These are phyloP conservation scores for Drosophila imparisetae DNA, from an alignment of 2,888 invertebrate genomes.

Conservation along the genomic window DNA sequence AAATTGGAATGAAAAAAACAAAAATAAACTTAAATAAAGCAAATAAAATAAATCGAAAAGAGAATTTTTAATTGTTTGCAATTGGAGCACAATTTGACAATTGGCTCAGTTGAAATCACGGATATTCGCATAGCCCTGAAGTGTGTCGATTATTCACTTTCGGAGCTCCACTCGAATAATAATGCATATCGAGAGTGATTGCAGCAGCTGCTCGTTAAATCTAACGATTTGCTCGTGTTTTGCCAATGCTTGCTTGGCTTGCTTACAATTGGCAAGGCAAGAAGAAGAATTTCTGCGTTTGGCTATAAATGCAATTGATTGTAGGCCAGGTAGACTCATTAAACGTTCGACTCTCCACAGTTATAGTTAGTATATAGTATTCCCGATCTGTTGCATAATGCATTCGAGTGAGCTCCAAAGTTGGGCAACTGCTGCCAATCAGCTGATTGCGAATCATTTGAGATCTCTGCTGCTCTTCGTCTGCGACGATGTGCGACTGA, in stretches of 20 bases:
- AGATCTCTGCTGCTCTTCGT: constrained; percentile 34
- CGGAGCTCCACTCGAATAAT: not conserved
- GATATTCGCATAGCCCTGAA: not conserved
- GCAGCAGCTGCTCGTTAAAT: constrained; percentile 49
- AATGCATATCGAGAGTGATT: not conserved
- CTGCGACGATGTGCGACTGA: constrained; percentile 45
- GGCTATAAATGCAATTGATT: constrained; percentile 38
- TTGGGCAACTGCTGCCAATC: constrained; percentile 40
- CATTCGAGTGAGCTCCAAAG: constrained; percentile 14
- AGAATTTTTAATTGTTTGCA: not conserved
- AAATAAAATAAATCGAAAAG: not conserved
- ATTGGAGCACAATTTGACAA: not conserved
- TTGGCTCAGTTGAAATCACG: not conserved
- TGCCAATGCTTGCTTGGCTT: not conserved
- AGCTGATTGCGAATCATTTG: constrained; percentile 38
- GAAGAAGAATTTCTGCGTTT: not conserved
- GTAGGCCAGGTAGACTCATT: constrained; percentile 1
- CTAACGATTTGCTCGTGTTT: constrained; percentile 14
- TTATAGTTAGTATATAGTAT: not conserved
- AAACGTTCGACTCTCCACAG: not conserved
- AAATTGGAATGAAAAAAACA: not conserved
- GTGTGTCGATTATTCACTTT: not conserved
- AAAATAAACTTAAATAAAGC: not conserved
- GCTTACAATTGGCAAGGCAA: not conserved
- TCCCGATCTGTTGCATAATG: constrained; percentile 15